Percentiles rank a stretch among this genome's conserved stretches.
Evolutionary conservation across 2,113 vertebrate genomes (phyloP).

Genomic region (Motacilla alba): DNA sequence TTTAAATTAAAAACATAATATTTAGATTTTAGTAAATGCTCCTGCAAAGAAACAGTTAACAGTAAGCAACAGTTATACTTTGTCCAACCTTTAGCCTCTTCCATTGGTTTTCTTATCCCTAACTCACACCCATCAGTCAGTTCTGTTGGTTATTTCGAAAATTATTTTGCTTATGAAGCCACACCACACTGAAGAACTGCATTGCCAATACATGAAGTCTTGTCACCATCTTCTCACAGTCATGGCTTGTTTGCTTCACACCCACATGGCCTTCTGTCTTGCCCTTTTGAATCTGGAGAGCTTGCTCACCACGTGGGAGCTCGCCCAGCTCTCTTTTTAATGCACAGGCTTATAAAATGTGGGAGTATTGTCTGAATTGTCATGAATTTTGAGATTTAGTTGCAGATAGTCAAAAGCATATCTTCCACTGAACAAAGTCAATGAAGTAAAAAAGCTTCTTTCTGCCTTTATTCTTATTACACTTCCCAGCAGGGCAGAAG

Average conservation of each 20-base stretch:
- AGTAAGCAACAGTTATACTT: neutral
- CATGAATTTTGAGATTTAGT: slow-evolving; percentile 60
- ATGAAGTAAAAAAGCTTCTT: slow-evolving; percentile 46
- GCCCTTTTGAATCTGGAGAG: neutral
- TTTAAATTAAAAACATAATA: neutral
- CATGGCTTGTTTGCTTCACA: neutral
- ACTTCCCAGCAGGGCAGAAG: slow-evolving; percentile 48
- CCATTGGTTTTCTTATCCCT: neutral
- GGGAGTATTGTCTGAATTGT: slow-evolving; percentile 45
- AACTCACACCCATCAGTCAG: neutral
- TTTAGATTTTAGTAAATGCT: neutral
- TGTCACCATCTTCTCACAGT: neutral
- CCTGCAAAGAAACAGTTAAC: neutral
- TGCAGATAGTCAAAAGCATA: slow-evolving; percentile 52
- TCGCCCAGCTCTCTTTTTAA: slow-evolving; percentile 15
- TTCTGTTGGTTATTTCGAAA: neutral
- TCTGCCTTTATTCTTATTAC: slow-evolving; percentile 54
- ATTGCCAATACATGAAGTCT: neutral
- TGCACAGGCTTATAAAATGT: slow-evolving; percentile 15
- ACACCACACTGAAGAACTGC: neutral
- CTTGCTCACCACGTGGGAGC: slow-evolving; percentile 38
- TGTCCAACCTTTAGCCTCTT: neutral
- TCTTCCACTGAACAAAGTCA: slow-evolving; percentile 65
- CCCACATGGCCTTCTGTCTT: neutral
- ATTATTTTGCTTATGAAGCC: neutral